phyloP scores from a whole-genome alignment of 2,797 vertebrate species.

The Oryzias dopingdopingensis region DNA sequence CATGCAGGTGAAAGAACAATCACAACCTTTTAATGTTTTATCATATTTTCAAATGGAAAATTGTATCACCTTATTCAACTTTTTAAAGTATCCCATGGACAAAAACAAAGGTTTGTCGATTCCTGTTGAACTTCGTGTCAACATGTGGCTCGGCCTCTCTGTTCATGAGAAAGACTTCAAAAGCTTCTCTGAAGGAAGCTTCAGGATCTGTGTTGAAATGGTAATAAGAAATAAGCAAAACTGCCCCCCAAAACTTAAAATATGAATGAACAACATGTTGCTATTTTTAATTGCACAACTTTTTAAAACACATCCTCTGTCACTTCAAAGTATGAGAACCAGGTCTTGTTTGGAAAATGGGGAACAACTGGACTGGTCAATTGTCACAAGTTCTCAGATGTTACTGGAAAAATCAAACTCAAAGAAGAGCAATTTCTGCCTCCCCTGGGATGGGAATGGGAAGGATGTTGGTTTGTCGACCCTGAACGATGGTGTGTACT shows the following conservation, averaged over 20 bases:
- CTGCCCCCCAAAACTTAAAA: too few relatives aligned
- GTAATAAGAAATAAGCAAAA: slow-evolving; percentile 56
- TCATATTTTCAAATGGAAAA: too few relatives aligned
- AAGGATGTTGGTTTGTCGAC: slow-evolving; percentile 90
- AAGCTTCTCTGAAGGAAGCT: slow-evolving; percentile 89
- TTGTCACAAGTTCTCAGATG: slow-evolving; percentile 91
- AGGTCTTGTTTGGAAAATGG: slow-evolving; percentile 94
- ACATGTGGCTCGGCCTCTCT: slow-evolving; percentile 93
- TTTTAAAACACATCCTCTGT: neutral
- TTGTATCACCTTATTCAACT: neutral
- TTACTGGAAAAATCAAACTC: slow-evolving; percentile 96
- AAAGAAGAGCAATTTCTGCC: slow-evolving; percentile 93
- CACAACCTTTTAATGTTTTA: neutral
- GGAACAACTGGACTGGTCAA: slow-evolving; percentile 91
- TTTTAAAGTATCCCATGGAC: slow-evolving; percentile 90
- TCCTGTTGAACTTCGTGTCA: slow-evolving; percentile 87
- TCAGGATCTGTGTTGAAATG: slow-evolving; percentile 96
- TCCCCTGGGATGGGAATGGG: slow-evolving; percentile 94
- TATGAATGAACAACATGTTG: too few relatives aligned
- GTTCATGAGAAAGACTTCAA: slow-evolving; percentile 92
- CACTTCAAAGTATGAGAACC: slow-evolving; percentile 90
- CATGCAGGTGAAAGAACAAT: slow-evolving; percentile 83
- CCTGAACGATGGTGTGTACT: slow-evolving; percentile 85
- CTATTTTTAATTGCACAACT: neutral
- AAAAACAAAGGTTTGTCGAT: slow-evolving; percentile 85